Base-by-base conservation (phyloP, 2,888 invertebrate genomes). In the Oxyscelio sp. region DNA sequence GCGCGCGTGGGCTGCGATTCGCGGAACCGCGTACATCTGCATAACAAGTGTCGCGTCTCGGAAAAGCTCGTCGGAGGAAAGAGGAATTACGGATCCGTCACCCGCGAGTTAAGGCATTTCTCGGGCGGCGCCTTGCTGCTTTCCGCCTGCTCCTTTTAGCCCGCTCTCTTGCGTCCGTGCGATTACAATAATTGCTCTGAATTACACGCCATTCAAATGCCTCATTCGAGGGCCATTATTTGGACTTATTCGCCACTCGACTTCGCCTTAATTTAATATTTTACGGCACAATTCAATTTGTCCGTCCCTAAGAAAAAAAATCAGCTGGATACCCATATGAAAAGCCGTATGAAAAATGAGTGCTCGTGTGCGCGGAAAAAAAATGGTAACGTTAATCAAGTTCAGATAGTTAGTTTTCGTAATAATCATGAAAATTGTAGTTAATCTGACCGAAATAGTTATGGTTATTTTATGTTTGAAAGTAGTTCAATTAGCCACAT, bases 1-100 rank as follows among this genome's bases (percentile, higher is more conserved):
- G 66, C 27, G 15, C 19, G 59, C 61, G 80, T 81, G 59, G 80
- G 74, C 58, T 27, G 43, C 50, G 40, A 52, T 73, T 70, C 79
- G 50, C 22, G 6, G 63, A 71, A 79, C 40, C 45, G 58, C 34
- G 58, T 58, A 43, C 66, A 66, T 74, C 73, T 66, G 73, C 73
- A 74, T 80, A 66, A 73, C 80, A 66, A 73, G 48, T 45, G 71
- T 34, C 21, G 56, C 52, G 40, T 22, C 19, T 38, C 56, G 45
- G 48, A 45, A 71, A 71, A 71, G 40, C 45, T 43, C 43, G 43
- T 11, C 15, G 40, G 45, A 43, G 17, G 66, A 45, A 45, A 68
- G 40, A 65, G 54, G 31, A 70, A 45, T 48, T 21, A 48, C 21
- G 48, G 19, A 13, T 21, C 48, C 48, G 48, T 48, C 48, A 48